These are phyloP conservation scores for Cladorhizidae sp. DNA, from an alignment of 37 sponge, comb jelly and placozoan species.

Conservation along the genomic window DNA sequence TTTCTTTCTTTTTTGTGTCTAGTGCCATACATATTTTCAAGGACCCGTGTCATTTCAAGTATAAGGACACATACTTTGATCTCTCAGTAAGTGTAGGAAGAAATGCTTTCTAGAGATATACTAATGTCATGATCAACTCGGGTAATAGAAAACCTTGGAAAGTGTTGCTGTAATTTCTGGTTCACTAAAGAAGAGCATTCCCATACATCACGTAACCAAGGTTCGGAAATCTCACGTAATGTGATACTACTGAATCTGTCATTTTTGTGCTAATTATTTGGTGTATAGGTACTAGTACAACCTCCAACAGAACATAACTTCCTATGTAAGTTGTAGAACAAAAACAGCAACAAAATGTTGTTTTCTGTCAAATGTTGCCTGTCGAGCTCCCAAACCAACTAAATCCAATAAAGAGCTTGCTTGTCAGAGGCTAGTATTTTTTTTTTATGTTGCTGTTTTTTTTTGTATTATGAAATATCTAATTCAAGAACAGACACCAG, in stretches of 20 bases:
- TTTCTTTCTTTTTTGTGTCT: neutral
- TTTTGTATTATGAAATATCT: no score
- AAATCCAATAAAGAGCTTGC: no score
- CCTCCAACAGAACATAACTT: neutral
- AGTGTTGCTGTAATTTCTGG: neutral
- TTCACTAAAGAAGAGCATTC: neutral
- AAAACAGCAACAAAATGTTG: no score
- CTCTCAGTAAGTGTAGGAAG: slow-evolving; percentile 13
- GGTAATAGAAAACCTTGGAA: slow-evolving; percentile 4
- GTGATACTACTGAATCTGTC: neutral
- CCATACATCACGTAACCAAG: slow-evolving; percentile 2
- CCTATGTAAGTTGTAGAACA: slow-evolving; percentile 13
- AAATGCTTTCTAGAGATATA: neutral
- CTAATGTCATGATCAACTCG: neutral
- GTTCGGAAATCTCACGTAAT: no score
- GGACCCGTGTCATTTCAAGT: slow-evolving; percentile 19
- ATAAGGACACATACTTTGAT: slow-evolving; percentile 11
- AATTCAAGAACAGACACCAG: no score
- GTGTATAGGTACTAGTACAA: neutral
- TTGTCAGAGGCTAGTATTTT: no score
- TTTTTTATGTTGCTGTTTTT: no score
- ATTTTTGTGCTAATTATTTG: slow-evolving; percentile 5
- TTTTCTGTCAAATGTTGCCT: no score
- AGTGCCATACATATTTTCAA: slow-evolving; percentile 31
- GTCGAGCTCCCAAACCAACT: no score